These are phyloP conservation scores for Blastomussa wellsi DNA, from an alignment of 92 coral and sea anemone species.

Conservation along the genomic window DNA sequence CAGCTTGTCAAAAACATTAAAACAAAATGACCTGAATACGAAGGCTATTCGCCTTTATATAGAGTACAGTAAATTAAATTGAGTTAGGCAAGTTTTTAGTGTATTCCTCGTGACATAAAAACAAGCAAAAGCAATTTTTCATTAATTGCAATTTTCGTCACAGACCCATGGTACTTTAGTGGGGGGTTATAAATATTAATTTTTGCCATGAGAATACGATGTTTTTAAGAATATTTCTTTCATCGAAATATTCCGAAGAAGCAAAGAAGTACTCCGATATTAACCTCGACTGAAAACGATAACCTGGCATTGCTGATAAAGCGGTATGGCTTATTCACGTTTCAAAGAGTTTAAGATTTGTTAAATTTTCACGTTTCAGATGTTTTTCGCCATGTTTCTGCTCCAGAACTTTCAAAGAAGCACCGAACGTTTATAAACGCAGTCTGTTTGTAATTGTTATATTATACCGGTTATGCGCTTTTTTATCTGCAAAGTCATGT, in stretches of 20 bases:
- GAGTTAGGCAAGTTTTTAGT: not conserved
- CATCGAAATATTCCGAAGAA: not conserved
- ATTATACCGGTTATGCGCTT: not conserved
- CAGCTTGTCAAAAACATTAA: not conserved
- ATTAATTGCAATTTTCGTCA: not conserved
- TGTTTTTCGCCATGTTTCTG: not conserved
- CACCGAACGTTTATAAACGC: not conserved
- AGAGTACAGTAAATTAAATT: not conserved
- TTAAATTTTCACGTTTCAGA: not conserved
- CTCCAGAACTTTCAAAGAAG: not conserved
- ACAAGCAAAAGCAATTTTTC: not conserved
- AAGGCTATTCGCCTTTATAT: not conserved
- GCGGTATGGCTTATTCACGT: conserved; percentile 8
- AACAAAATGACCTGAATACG: not conserved
- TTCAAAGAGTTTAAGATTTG: not conserved
- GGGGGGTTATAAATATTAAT: conserved; percentile 17
- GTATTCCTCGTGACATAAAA: not conserved
- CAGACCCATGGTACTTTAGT: not conserved
- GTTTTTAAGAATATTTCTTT: not conserved
- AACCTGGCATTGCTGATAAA: not conserved
- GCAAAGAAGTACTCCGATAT: not conserved
- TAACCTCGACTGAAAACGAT: not conserved
- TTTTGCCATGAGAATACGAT: not conserved
- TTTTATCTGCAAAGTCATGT: not conserved
- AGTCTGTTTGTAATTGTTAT: not conserved